Evolutionary conservation across 2,888 invertebrate genomes (phyloP), one percentile per base, ranked within the genome.

Genomic region (Netelia inedita): DNA sequence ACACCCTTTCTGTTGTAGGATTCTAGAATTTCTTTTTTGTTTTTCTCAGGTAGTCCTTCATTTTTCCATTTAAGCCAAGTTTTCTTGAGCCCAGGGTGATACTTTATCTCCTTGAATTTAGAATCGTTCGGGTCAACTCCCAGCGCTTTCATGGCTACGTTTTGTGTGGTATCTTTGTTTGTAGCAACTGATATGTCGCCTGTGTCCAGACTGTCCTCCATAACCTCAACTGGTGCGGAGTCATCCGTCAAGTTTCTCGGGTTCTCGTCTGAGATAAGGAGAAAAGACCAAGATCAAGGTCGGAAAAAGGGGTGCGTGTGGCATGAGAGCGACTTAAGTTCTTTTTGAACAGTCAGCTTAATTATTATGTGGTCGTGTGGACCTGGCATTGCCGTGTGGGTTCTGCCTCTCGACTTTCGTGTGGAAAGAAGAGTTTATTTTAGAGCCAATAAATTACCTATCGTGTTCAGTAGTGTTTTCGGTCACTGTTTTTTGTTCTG

Each of bases 41-140:
- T 82, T 23, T 76, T 84, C 16, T 82, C 78, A 10, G 78, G 81
- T n/a, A 82, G 72, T 2, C 81, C 81, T 61, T 82, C 59, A 23
- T 66, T 69, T 2, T 79, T 83, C 83, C 79, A 83, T 59, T 83
- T 83, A 19, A 57, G 28, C 76, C 71, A 79, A 1, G 81, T 75
- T 5, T 78, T 71, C 50, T 61, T 66, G 5, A 86, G 41, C 50
- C 74, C 75, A 3, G 71, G 71, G 71, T 83, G 74, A 50, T 76
- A 80, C 46, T 76, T 82, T 11, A 85, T 73, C 0, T 78, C 19
- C 65, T 82, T 82, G 46, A 75, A 75, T 55, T 69, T 79, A 59
- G 10, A 46, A n/a, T 82, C 79, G 19, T 65, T 74, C 6, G 63
- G 63, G 55, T 85, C 82, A 10, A 82, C 46, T 55, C 82, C 85